Percentiles rank a stretch among this genome's conserved stretches.
These are phyloP conservation scores for Empidonax alnorum DNA, from an alignment of 2,113 vertebrate species.

Conservation along the genomic window DNA sequence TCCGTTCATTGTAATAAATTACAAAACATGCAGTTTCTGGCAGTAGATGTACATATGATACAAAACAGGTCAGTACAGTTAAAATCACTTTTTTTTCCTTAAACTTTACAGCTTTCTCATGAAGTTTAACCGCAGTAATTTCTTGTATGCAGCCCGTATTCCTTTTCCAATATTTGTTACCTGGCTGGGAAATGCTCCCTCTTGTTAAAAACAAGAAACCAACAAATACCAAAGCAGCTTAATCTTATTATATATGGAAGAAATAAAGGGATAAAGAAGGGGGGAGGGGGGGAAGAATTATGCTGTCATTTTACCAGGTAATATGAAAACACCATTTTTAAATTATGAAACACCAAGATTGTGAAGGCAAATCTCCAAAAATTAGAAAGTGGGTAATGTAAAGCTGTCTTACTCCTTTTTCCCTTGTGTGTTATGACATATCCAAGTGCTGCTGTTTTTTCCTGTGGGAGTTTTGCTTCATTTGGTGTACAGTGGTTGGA, in stretches of 20 bases:
- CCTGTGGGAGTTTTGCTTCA: neutral
- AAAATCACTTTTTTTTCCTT: neutral
- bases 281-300: neutral
- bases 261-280: neutral
- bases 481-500: neutral
- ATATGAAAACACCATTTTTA: neutral
- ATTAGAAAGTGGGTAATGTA: neutral
- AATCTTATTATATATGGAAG: neutral
- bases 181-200: neutral
- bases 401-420: neutral
- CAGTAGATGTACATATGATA: neutral
- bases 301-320: neutral
- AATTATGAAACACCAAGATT: neutral
- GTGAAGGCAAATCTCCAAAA: neutral
- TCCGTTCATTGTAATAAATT: neutral
- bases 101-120: neutral
- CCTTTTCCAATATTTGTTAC: neutral
- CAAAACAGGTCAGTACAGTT: neutral
- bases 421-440: neutral
- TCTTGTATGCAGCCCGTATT: neutral
- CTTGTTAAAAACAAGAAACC: neutral
- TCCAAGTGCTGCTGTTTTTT: neutral
- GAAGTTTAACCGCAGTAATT: neutral
- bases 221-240: neutral
- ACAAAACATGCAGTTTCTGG: neutral